phyloP scores from a whole-genome alignment of 2,888 invertebrate genomes.

The Thymelicus lineola region DNA sequence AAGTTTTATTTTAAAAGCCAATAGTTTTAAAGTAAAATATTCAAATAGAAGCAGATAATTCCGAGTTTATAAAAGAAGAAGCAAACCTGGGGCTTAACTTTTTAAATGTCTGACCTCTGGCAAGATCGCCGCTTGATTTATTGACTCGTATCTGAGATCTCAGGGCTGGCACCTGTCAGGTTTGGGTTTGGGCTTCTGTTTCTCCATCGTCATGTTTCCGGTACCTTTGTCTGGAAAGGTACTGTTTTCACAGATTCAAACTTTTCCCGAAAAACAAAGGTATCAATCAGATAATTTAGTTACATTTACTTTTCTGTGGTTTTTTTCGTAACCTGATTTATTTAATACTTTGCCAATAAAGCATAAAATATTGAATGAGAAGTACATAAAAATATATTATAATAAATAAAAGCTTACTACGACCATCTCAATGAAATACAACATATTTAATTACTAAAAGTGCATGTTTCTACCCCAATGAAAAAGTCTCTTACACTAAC shows the following conservation, averaged over 20 bases:
- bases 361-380: too few relatives aligned
- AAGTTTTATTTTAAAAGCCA: slow-evolving; percentile 29
- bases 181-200: slow-evolving; percentile 10
- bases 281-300: not conserved
- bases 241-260: not conserved
- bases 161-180: slow-evolving; percentile 22
- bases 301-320: not conserved
- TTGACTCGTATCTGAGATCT: slow-evolving; percentile 46
- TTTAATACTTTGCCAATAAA: too few relatives aligned
- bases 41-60: slow-evolving; percentile 38
- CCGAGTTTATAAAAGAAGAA: slow-evolving; percentile 36
- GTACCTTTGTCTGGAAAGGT: not conserved
- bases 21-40: slow-evolving; percentile 33
- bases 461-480: too few relatives aligned
- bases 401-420: too few relatives aligned
- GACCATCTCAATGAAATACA: too few relatives aligned
- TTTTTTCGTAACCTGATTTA: too few relatives aligned
- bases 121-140: slow-evolving; percentile 51
- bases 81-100: slow-evolving; percentile 34
- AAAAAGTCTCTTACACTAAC: too few relatives aligned
- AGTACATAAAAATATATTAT: too few relatives aligned
- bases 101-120: slow-evolving; percentile 39
- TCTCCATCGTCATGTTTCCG: not conserved
- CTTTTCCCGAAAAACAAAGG: not conserved
- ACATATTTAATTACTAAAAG: too few relatives aligned